Evolutionary conservation across 1,140 invertebrate genomes (phyloP).

Genomic region (Zaprionus ornatus): DNA sequence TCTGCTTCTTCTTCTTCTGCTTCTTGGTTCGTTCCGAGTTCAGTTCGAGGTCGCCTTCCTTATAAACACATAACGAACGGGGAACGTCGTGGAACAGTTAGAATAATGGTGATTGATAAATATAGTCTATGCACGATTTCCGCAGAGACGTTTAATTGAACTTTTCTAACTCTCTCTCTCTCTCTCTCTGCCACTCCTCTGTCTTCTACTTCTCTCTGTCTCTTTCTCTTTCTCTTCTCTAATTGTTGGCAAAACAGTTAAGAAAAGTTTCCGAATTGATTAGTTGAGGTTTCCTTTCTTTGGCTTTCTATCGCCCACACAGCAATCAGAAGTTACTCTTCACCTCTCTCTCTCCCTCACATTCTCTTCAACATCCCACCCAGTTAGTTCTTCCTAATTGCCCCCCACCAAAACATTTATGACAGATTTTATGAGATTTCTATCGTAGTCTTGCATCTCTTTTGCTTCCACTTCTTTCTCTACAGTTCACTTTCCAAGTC

Average conservation of each 20-base stretch:
- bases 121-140: constrained; percentile 76
- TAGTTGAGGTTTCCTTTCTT: background rate
- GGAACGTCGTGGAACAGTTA: constrained; percentile 59
- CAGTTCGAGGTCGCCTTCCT: constrained; percentile 20
- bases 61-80: constrained; percentile 43
- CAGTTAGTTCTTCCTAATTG: constrained; percentile 1
- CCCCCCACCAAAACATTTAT: background rate
- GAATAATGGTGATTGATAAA: constrained; percentile 82
- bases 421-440: constrained; percentile 7
- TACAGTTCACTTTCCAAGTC: background rate
- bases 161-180: constrained; percentile 27
- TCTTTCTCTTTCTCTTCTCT: background rate
- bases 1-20: background rate
- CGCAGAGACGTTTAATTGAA: constrained; percentile 64
- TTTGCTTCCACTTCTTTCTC: background rate
- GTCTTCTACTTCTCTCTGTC: background rate
- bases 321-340: background rate
- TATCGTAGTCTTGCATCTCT: background rate
- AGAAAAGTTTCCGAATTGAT: background rate
- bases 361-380: background rate
- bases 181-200: background rate
- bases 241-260: background rate
- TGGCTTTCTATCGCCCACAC: background rate
- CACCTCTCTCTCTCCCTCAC: background rate
- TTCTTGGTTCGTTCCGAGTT: background rate